These are phyloP conservation scores for Pyrochroa serraticornis DNA, from an alignment of 2,888 invertebrate genomes.

Conservation along the genomic window DNA sequence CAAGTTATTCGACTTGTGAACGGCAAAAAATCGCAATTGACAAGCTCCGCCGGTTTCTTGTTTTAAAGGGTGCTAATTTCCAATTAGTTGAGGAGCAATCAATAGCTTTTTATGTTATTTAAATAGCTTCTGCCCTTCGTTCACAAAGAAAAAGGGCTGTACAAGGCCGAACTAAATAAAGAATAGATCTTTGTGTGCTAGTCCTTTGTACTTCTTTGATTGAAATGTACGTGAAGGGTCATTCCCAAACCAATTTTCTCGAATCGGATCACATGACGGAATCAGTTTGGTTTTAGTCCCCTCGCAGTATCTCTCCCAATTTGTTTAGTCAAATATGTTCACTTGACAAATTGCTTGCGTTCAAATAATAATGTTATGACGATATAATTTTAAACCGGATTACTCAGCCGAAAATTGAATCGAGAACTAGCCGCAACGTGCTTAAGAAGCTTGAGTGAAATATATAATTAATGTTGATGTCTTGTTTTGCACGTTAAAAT, in stretches of 20 bases:
- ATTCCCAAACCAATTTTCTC: conserved; percentile 22
- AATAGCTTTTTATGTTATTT: conserved; percentile 8
- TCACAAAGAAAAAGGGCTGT: conserved; percentile 19
- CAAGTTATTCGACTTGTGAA: no score
- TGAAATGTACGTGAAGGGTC: conserved; percentile 23
- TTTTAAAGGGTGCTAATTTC: conserved; percentile 1
- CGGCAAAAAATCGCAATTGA: no score
- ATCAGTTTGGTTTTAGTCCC: conserved; percentile 9
- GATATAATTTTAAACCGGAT: neutral
- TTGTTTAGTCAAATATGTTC: neutral
- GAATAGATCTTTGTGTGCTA: conserved; percentile 22
- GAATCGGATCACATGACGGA: conserved; percentile 12
- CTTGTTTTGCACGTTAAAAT: no score
- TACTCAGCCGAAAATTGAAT: no score
- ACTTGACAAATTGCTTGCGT: neutral
- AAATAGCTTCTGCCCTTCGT: conserved; percentile 7
- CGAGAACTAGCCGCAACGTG: no score
- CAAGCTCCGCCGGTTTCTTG: conserved; percentile 2
- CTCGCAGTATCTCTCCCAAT: neutral
- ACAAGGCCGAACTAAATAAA: conserved; percentile 21
- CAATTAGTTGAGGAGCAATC: neutral
- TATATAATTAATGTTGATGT: no score
- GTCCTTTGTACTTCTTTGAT: conserved; percentile 24
- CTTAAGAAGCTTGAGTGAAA: no score
- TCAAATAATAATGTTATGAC: neutral